Conservation (phyloP, 2,888 invertebrate genomes). For the Folsomia candida region DNA sequence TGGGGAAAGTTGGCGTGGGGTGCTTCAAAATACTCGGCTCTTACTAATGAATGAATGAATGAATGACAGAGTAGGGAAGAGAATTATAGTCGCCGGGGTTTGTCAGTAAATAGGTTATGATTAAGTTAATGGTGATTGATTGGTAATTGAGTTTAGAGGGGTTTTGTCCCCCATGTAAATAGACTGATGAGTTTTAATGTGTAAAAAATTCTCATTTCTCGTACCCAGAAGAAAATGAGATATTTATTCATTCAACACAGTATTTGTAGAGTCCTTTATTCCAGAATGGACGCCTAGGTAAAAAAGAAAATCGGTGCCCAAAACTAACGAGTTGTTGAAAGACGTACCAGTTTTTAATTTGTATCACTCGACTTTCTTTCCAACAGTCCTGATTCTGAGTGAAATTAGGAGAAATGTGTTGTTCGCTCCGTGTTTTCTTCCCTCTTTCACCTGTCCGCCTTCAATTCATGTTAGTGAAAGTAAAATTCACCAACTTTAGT, state of each 20-base stretch:
- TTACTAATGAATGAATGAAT: background rate
- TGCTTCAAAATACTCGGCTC: background rate
- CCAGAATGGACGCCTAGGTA: too few species aligned
- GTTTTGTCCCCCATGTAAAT: too few species aligned
- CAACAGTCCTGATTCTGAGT: background rate
- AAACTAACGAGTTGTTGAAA: conserved; percentile 6
- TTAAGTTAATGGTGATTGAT: background rate
- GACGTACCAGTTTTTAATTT: conserved; percentile 12
- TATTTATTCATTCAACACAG: too few species aligned
- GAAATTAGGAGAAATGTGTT: conserved; percentile 19
- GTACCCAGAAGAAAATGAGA: too few species aligned
- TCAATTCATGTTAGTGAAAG: background rate
- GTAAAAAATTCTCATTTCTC: too few species aligned
- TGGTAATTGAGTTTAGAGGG: background rate
- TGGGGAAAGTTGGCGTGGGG: background rate
- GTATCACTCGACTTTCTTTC: background rate
- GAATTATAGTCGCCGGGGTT: background rate
- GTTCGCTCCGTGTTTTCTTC: background rate
- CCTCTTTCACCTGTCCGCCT: background rate
- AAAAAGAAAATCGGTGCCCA: too few species aligned
- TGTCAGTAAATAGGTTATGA: background rate
- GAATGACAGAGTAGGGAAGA: background rate
- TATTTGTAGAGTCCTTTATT: too few species aligned
- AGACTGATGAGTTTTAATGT: too few species aligned
- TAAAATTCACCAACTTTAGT: too few species aligned